Base-by-base conservation (phyloP, 2,113 vertebrate genomes). In the Theristicus caerulescens region DNA sequence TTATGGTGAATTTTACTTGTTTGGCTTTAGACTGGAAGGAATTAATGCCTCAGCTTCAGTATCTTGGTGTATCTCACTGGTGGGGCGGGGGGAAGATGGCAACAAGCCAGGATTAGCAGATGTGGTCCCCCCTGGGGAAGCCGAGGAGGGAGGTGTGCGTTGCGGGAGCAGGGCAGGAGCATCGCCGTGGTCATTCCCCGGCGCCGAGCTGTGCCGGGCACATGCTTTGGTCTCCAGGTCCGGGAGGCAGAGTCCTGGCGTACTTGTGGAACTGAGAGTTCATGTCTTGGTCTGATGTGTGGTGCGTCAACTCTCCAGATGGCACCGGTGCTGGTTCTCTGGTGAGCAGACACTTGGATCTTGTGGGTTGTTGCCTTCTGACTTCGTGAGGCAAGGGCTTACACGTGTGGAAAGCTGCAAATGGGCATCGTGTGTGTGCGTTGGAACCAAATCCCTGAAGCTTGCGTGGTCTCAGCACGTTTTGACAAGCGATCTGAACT, bases 221-320 rank as follows among this genome's bases (percentile, higher is more conserved):
- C 73, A 4, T 16, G 62, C 69, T 64, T 49, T 7, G 0, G 64
- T 67, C 77, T 64, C 62, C n/a, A 24, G 91, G 38, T 11, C 36
- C 9, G 66, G 62, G 76, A 52, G 36, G 61, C 89, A 91, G 72
- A 57, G 77, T 36, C 76, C 80, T 32, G 76, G 32, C 0, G 1
- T 31, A 0, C 46, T 1, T 24, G 31, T 2, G 2, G 46, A 52
- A 7, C 49, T 11, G 52, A 0, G 24, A 4, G 67, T 6, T 54
- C 2, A 0, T 3, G 74, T 47, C 58, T 81, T 2, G 7, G 67
- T 19, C 27, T 42, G 27, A 2, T 15, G 58, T 1, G 17, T 1
- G 44, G 5, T 6, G 73, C 67, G 74, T 27, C 64, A 47, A 1
- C 2, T 18, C 73, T 82, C 74, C 90, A 80, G 91, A 52, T 64